Conservation (phyloP, 2,888 invertebrate genomes). For the Mythimna impura region DNA sequence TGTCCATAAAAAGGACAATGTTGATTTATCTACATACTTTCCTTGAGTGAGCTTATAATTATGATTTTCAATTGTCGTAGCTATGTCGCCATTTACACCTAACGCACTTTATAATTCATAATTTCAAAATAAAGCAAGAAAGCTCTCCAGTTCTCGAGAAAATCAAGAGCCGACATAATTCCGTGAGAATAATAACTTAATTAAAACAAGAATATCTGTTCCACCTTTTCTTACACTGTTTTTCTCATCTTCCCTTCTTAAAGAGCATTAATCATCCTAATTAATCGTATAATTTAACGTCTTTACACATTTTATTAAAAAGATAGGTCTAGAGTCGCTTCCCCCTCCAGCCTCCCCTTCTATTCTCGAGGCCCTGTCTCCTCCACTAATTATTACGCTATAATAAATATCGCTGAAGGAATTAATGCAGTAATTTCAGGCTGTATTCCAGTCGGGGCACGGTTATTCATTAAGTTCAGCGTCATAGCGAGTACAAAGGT, state of each 20-base stretch:
- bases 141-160: slow-evolving; percentile 11
- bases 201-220: slow-evolving; percentile 58
- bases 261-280: slow-evolving; percentile 62
- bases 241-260: slow-evolving; percentile 49
- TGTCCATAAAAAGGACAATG: background rate
- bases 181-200: slow-evolving; percentile 57
- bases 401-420: slow-evolving; percentile 75
- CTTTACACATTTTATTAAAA: slow-evolving; percentile 61
- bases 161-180: slow-evolving; percentile 47
- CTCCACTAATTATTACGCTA: slow-evolving; percentile 72
- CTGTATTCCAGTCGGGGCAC: slow-evolving; percentile 61
- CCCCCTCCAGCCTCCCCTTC: slow-evolving; percentile 23
- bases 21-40: too few species aligned
- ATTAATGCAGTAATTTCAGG: slow-evolving; percentile 77
- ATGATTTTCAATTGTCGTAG: background rate
- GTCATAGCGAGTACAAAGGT: slow-evolving; percentile 66
- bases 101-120: slow-evolving; percentile 6
- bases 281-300: slow-evolving; percentile 62
- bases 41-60: too few species aligned
- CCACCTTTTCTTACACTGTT: slow-evolving; percentile 54
- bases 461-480: slow-evolving; percentile 73
- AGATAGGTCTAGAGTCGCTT: slow-evolving; percentile 52
- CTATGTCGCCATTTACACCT: background rate
- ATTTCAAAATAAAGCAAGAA: slow-evolving; percentile 13
- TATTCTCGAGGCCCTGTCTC: slow-evolving; percentile 48